Base-by-base conservation (phyloP, 2,888 invertebrate species). In the Pandemis corylana region DNA sequence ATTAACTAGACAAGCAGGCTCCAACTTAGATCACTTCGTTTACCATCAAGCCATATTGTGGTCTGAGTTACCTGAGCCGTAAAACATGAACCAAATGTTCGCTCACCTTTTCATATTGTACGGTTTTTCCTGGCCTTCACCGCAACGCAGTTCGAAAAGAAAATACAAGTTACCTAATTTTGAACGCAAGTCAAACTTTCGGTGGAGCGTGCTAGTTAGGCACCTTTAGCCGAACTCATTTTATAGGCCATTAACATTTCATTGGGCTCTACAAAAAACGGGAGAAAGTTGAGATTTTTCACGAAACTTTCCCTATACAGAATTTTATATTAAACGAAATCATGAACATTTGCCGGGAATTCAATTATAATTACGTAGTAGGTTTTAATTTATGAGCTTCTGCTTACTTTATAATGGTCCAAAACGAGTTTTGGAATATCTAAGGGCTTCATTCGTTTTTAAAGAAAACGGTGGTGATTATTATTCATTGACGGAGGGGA, bases 291-390 rank as follows among this genome's bases (percentile, higher is more conserved):
- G 53, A 66, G 65, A 70, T 66, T 68, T 72, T 70, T 53, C 36
- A 46, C 53, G 62, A 67, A 75, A 75, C 75, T 75, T 75, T 62
- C 53, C 44, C 28, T 66, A 61, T 67, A 56, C 70, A 70, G 66
- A 62, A 70, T 71, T 75, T 75, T 51, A 66, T 75, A 71, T 71
- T 71, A 75, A 75, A 69, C 44, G 59, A 51, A 70, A 70, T 66
- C 62, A 75, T 67, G 66, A 63, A 61, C 66, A 53, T 75, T 75
- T 67, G 75, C 62, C 62, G 62, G 68, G 62, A 28, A 72, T 53
- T 72, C 67, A 36, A 75, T 75, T 75, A 71, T 62, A 66, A 61
- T 53, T 74, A 70, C 65, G 51, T 53, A 44, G 66, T 46, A 46
- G n/a, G 64, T 59, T 66, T 66, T 66, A 59, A 53, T 66, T 66